Evolutionary conservation across 2,113 vertebrate genomes (phyloP).

Genomic region (Phrynosoma platyrhinos): DNA sequence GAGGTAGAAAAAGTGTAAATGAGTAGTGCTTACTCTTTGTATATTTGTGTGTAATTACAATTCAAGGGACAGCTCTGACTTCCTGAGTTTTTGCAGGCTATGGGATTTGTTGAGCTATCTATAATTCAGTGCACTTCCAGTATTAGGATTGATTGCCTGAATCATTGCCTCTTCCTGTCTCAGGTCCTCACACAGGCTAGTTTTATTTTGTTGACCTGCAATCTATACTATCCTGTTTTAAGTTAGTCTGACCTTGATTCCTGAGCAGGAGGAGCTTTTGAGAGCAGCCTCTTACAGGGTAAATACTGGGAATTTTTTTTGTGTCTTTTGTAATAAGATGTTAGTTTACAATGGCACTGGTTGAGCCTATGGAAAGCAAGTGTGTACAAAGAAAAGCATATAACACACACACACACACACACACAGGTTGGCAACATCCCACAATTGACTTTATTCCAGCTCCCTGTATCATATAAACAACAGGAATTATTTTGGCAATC

Average conservation of each 20-base stretch:
- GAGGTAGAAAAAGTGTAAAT: neutral
- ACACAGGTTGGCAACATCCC: no score
- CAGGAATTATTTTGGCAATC: neutral
- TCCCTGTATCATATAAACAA: neutral
- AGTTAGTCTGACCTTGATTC: neutral
- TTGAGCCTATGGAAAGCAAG: neutral
- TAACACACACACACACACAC: neutral
- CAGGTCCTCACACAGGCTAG: neutral
- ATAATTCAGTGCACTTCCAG: neutral
- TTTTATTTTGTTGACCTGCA: neutral
- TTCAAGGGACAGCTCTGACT: neutral
- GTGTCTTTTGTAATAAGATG: neutral
- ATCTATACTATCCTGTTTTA: neutral
- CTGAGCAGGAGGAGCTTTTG: neutral
- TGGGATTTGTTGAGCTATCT: neutral
- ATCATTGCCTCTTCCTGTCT: neutral
- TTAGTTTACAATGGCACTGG: neutral
- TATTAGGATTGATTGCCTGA: neutral
- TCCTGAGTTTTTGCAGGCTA: neutral
- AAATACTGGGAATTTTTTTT: neutral
- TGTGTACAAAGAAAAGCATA: neutral
- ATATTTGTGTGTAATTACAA: neutral
- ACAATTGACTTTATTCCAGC: no score
- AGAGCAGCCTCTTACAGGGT: neutral
- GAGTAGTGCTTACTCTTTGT: neutral